These are phyloP conservation scores for Lateolabrax maculatus DNA, from an alignment of 2,797 vertebrate species.

Conservation along the genomic window DNA sequence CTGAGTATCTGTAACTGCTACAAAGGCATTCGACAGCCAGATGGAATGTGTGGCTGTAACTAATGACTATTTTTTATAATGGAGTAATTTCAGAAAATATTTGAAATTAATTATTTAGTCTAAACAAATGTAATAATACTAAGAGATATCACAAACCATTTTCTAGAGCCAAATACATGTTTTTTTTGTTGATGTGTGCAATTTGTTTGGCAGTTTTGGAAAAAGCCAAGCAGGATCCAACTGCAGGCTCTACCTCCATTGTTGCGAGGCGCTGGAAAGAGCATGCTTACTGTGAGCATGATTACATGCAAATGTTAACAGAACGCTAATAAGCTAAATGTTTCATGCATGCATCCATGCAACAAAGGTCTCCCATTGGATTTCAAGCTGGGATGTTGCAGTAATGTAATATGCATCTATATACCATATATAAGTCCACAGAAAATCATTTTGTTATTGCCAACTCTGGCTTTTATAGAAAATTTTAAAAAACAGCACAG, in stretches of 20 bases:
- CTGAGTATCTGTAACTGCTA: slow-evolving; percentile 9
- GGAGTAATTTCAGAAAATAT: background rate
- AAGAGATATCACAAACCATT: background rate
- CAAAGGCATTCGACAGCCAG: background rate
- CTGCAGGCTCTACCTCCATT: background rate
- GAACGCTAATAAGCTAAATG: background rate
- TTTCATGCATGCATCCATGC: background rate
- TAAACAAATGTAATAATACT: background rate
- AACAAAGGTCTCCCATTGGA: background rate
- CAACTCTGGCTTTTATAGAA: background rate
- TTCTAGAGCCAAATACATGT: too few species aligned
- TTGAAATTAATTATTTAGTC: background rate
- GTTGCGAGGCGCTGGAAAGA: background rate
- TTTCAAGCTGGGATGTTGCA: background rate
- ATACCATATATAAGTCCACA: background rate
- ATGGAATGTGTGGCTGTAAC: slow-evolving; percentile 3
- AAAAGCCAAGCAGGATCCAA: background rate
- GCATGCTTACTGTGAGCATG: background rate
- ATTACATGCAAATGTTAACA: background rate
- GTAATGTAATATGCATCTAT: background rate
- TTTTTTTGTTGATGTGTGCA: background rate
- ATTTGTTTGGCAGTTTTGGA: background rate
- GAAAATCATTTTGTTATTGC: background rate
- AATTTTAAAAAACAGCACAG: too few species aligned
- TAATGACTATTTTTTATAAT: background rate